Percentiles rank a stretch among this genome's conserved stretches.
Conservation (phyloP, 2,888 invertebrate genomes). For the Synanthedon myopaeformis region DNA sequence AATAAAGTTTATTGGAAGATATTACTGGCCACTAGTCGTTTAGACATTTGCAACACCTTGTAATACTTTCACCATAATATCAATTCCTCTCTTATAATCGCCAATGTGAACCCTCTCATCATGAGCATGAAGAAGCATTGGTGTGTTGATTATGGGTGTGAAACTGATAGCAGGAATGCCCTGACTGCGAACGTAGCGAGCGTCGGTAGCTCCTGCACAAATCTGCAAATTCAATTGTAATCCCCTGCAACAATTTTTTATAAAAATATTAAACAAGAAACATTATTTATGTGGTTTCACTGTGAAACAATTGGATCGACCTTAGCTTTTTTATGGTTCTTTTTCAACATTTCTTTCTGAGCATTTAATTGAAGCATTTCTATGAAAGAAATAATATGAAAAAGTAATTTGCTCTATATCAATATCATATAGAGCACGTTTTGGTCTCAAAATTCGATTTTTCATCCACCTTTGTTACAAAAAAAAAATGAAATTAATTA, state of each 20-base stretch:
- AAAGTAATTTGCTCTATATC: no score
- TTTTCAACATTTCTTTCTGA: no score
- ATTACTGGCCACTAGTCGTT: background rate
- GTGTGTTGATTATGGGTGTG: slow-evolving; percentile 84
- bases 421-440: no score
- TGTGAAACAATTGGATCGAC: background rate
- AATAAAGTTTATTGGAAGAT: no score
- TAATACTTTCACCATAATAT: slow-evolving; percentile 78
- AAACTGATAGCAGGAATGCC: slow-evolving; percentile 85
- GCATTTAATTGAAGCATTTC: no score
- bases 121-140: slow-evolving; percentile 82
- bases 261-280: no score
- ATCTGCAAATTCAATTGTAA: slow-evolving; percentile 43
- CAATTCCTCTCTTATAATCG: slow-evolving; percentile 79
- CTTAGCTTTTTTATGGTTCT: background rate
- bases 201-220: slow-evolving; percentile 91
- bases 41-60: slow-evolving; percentile 69
- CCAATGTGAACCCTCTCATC: slow-evolving; percentile 83
- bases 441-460: no score
- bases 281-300: no score
- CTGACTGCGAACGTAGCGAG: slow-evolving; percentile 79
- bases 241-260: slow-evolving; percentile 20
- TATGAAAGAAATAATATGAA: no score
- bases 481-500: no score
- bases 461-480: no score